Conservation (phyloP, 2,888 invertebrate species). For the Trileptium ribeirensis region DNA sequence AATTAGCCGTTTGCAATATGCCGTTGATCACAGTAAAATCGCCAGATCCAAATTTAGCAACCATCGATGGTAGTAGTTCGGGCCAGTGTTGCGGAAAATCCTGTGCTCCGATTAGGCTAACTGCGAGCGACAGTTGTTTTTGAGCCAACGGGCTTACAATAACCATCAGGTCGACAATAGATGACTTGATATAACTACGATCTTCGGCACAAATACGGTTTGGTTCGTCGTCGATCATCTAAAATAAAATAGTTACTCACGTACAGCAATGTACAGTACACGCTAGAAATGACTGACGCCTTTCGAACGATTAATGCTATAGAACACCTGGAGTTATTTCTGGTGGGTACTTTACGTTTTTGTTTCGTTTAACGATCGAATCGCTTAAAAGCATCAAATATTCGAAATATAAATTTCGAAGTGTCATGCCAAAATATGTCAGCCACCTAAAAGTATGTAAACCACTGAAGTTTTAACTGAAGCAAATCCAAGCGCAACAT, state of each 20-base stretch:
- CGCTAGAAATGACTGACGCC: too few species aligned
- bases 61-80: conserved; percentile 81
- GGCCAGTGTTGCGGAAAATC: conserved; percentile 98
- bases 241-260: not conserved
- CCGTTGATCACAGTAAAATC: conserved; percentile 92
- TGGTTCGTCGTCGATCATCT: conserved; percentile 58
- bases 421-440: too few species aligned
- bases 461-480: too few species aligned
- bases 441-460: too few species aligned
- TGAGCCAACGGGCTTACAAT: conserved; percentile 81
- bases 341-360: too few species aligned
- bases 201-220: conserved; percentile 67
- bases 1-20: conserved; percentile 86
- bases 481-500: too few species aligned
- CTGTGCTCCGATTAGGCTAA: conserved; percentile 87
- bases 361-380: too few species aligned
- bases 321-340: too few species aligned
- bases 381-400: too few species aligned
- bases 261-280: too few species aligned
- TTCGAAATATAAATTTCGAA: too few species aligned
- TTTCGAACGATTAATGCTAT: too few species aligned
- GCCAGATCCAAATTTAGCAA: conserved; percentile 65
- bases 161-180: conserved; percentile 85
- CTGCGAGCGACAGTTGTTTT: conserved; percentile 67
- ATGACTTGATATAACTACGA: conserved; percentile 69